Percentiles rank a stretch among this genome's conserved stretches.
Conservation (phyloP, 2,888 invertebrate genomes). For the Macrosiphum euphorbiae region DNA sequence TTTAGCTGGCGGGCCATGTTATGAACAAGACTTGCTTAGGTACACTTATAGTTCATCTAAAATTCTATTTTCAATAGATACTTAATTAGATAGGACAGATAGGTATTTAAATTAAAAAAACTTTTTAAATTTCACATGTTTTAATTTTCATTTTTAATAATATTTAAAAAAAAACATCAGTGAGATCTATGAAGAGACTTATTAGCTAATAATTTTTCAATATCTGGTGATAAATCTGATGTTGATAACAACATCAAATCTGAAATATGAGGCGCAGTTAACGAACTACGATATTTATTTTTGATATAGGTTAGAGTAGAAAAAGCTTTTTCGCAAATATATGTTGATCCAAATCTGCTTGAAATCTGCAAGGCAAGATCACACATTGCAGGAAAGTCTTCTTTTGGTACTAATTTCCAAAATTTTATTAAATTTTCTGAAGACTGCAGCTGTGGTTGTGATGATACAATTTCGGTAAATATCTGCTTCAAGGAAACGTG, state of each 20-base stretch:
- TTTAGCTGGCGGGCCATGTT: no score
- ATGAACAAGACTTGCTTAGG: no score
- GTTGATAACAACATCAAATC: conserved; percentile 47
- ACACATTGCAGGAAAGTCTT: conserved; percentile 29
- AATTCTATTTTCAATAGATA: no score
- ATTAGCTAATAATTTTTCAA: conserved; percentile 39
- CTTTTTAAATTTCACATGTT: no score
- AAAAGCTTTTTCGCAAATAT: conserved; percentile 44
- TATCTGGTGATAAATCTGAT: conserved; percentile 42
- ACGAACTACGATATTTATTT: conserved; percentile 48
- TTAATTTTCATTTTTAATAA: conserved; percentile 20
- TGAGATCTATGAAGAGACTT: conserved; percentile 46
- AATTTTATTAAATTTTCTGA: conserved; percentile 34
- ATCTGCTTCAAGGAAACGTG: conserved; percentile 42
- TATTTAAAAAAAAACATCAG: conserved; percentile 27
- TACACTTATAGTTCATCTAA: no score
- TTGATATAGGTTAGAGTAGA: conserved; percentile 35
- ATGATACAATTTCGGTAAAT: conserved; percentile 42
- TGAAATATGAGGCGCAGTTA: conserved; percentile 27
- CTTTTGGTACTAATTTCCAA: conserved; percentile 44
- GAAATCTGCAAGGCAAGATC: conserved; percentile 41
- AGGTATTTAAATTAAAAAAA: no score
- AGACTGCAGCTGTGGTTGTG: conserved; percentile 46
- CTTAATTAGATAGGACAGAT: no score
- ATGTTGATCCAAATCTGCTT: conserved; percentile 45